Evolutionary conservation across 2,797 vertebrate genomes (phyloP), one percentile per base, ranked within the genome.

Genomic region (Garrulus glandarius): DNA sequence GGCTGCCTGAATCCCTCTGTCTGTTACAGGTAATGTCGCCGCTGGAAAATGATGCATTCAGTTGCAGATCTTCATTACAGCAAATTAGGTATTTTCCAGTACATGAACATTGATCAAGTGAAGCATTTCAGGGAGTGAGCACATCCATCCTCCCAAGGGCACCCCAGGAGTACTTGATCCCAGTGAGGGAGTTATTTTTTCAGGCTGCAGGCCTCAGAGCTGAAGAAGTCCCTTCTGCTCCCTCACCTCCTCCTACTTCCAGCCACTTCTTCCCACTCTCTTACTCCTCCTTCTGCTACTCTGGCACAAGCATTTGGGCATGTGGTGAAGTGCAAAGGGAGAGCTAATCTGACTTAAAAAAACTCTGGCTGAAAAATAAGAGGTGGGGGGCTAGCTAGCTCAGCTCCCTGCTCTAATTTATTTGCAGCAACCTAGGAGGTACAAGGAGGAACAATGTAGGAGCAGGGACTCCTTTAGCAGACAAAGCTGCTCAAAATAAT

Each of bases 311-410:
- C 56, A 39, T 63, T 93, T 89, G 84, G 87, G 60, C 93, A 95
- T 91, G 93, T 94, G 95, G 94, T 87, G 89, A 89, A 80, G 89
- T 92, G 95, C 94, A 93, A 95, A 76, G 32, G 94, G 93, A 93
- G 84, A 85, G 64, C 75, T 85, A 85, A 93, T 89, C 71, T 63
- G 71, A 67, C 78, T 95, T 84, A 87, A 94, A 90, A 91, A 96
- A 92, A 82, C 34, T 71, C 57, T 84, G 88, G 57, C 80, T 91
- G 68, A 91, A 89, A 91, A 85, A 56, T 87, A 91, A 83, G 67
- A 39, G 70, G 84, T 18, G 13, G 43, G 37, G 65, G 89, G 69
- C 79, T 94, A 92, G 41, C 75, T 84, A 87, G 81, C 78, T 82
- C 55, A 64, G 59, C 70, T 87, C 68, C 44, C 49, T 39, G 60